These are phyloP conservation scores for Clarias platycephalus DNA, from an alignment of 2,797 vertebrate species.

Conservation along the genomic window DNA sequence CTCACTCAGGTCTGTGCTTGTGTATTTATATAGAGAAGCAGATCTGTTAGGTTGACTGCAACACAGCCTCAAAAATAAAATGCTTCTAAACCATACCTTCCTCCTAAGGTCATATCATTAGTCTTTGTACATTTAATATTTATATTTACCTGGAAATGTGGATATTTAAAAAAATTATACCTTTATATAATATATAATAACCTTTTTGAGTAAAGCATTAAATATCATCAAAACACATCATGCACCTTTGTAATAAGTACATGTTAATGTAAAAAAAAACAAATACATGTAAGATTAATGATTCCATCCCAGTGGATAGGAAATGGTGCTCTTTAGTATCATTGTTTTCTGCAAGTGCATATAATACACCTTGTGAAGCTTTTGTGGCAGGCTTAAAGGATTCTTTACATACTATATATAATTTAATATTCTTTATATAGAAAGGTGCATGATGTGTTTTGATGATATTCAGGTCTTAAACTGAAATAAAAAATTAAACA, in stretches of 20 bases:
- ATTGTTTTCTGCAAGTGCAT: background rate
- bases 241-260: background rate
- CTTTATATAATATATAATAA: too few species aligned
- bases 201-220: too few species aligned
- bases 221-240: too few species aligned
- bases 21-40: background rate
- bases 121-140: background rate
- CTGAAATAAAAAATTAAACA: too few species aligned
- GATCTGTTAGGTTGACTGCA: background rate
- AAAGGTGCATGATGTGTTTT: too few species aligned
- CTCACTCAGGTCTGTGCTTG: constrained; percentile 17
- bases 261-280: background rate
- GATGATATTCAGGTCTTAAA: too few species aligned
- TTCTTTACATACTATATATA: background rate
- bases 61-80: background rate
- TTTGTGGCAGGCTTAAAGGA: background rate
- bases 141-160: background rate
- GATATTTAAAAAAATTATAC: background rate
- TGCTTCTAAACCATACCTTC: background rate
- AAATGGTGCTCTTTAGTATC: background rate
- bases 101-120: background rate
- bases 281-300: background rate
- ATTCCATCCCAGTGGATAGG: background rate
- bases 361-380: background rate
- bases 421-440: too few species aligned